Conservation (phyloP, 2,888 invertebrate genomes). For the Merodon equestris region DNA sequence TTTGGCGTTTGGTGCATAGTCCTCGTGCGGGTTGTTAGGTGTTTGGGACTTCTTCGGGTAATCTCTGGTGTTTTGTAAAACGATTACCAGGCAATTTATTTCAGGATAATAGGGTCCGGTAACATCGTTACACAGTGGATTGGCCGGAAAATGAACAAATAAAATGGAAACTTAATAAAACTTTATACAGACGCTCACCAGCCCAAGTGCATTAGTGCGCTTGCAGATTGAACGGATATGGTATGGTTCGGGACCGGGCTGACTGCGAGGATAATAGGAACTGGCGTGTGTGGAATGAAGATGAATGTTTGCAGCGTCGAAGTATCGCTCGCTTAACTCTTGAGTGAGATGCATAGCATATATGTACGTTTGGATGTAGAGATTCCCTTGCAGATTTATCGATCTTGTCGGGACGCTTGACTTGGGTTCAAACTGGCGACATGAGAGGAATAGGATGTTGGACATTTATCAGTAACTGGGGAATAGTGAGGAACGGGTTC, state of each 20-base stretch:
- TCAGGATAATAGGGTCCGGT: constrained; percentile 64
- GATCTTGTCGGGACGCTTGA: constrained; percentile 44
- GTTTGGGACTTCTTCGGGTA: constrained; percentile 54
- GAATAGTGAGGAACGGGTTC: not conserved
- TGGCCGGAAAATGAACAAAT: constrained; percentile 23
- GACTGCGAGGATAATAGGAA: too few relatives aligned
- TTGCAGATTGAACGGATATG: too few relatives aligned
- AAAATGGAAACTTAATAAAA: constrained; percentile 12
- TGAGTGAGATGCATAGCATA: constrained; percentile 9
- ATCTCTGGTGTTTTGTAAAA: constrained; percentile 71
- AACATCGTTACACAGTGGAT: constrained; percentile 44
- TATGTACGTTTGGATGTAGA: too few relatives aligned
- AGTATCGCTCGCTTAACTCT: constrained; percentile 15
- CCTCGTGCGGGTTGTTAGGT: constrained; percentile 38
- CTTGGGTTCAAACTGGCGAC: too few relatives aligned
- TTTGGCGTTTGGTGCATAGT: too few relatives aligned
- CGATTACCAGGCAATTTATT: constrained; percentile 72
- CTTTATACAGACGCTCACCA: constrained; percentile 9
- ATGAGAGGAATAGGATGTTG: too few relatives aligned
- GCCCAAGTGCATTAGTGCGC: too few relatives aligned
- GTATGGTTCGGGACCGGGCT: not conserved
- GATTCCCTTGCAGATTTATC: constrained; percentile 55
- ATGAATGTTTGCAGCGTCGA: constrained; percentile 16
- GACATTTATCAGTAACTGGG: constrained; percentile 30
- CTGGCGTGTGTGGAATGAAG: constrained; percentile 34